Percentiles rank a stretch among this genome's conserved stretches.
Evolutionary conservation across 2,888 invertebrate genomes (phyloP).

Genomic region (Proisotoma minuta): DNA sequence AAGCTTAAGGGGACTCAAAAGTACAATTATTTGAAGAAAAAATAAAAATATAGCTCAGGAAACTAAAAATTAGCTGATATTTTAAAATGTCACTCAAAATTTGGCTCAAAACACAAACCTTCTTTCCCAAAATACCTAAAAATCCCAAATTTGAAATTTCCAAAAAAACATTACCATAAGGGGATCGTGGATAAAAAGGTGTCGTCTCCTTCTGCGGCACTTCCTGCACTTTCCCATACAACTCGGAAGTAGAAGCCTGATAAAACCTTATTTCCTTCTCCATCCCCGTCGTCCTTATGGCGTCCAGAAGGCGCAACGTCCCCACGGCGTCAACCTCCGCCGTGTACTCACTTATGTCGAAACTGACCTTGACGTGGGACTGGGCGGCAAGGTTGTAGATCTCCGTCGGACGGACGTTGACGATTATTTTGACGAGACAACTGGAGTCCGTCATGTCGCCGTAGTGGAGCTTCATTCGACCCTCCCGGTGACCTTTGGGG

Average conservation of each 20-base stretch:
- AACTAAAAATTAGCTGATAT: too few relatives aligned
- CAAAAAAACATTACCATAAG: slow-evolving; percentile 77
- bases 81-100: too few relatives aligned
- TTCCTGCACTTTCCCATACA: slow-evolving; percentile 89
- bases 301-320: slow-evolving; percentile 82
- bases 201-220: slow-evolving; percentile 91
- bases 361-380: slow-evolving; percentile 93
- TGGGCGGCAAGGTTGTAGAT: slow-evolving; percentile 98
- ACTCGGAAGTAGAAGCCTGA: slow-evolving; percentile 92
- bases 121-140: too few relatives aligned
- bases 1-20: too few relatives aligned
- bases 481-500: slow-evolving; percentile 80
- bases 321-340: slow-evolving; percentile 97
- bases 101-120: too few relatives aligned
- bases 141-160: too few relatives aligned
- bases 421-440: slow-evolving; percentile 81
- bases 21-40: too few relatives aligned
- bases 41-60: too few relatives aligned
- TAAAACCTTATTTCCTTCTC: slow-evolving; percentile 79
- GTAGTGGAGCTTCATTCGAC: slow-evolving; percentile 89
- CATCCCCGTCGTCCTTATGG: slow-evolving; percentile 81
- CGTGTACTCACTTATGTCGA: slow-evolving; percentile 97
- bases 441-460: slow-evolving; percentile 98
- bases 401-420: slow-evolving; percentile 75
- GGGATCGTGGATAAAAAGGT: slow-evolving; percentile 92